Percentiles rank a stretch among this genome's conserved stretches.
Evolutionary conservation across 92 coral and sea anemone genomes (phyloP).

Genomic region (Siderastrea siderea): DNA sequence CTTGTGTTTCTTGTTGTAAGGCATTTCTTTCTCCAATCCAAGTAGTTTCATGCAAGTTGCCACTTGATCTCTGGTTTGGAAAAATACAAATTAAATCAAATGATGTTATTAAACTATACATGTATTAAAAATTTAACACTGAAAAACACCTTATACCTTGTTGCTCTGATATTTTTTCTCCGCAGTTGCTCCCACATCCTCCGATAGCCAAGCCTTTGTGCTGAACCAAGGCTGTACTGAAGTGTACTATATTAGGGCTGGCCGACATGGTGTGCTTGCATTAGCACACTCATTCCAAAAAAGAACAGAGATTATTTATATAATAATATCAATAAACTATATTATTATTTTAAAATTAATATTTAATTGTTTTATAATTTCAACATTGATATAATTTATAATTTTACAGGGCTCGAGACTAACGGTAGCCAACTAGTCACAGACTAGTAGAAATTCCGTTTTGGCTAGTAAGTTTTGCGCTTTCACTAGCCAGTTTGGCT

Average conservation of each 20-base stretch:
- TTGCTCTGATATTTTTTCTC: slow-evolving; percentile 30
- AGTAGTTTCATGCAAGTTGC: slow-evolving; percentile 44
- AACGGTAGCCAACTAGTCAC: no score
- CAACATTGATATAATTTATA: neutral
- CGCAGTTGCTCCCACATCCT: slow-evolving; percentile 47
- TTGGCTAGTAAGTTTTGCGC: no score
- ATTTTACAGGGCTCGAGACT: no score
- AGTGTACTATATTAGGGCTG: no score
- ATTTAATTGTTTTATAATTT: no score
- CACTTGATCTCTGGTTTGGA: slow-evolving; percentile 41
- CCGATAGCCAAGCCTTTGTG: slow-evolving; percentile 43
- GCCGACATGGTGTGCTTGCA: neutral
- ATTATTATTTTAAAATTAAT: no score
- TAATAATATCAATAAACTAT: no score
- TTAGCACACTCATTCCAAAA: no score
- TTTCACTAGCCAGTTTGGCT: no score
- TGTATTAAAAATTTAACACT: no score
- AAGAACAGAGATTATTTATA: no score
- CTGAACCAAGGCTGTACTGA: slow-evolving; percentile 7
- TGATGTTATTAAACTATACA: neutral
- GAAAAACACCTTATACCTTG: neutral
- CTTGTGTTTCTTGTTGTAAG: slow-evolving; percentile 27
- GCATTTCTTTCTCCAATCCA: slow-evolving; percentile 38
- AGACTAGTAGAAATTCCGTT: no score
- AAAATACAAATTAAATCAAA: neutral